These are phyloP conservation scores for Chrysogorgia sp. DNA, from an alignment of 92 coral and sea anemone genomes.

Conservation along the genomic window DNA sequence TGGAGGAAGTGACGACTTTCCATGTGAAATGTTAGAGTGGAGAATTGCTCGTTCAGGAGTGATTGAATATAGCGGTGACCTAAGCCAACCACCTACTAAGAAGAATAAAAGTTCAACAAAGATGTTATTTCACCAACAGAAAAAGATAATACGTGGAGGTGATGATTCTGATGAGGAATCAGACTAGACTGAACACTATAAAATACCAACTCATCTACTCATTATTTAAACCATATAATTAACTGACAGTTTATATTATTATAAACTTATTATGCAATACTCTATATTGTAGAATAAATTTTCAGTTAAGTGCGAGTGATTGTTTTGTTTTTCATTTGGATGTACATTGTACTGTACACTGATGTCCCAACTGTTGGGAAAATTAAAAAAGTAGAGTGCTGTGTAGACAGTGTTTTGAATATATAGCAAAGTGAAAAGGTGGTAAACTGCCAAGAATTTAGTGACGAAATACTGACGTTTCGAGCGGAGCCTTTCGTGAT, in stretches of 20 bases:
- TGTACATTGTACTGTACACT: neutral
- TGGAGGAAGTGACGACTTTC: slow-evolving; percentile 93
- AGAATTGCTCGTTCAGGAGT: slow-evolving; percentile 87
- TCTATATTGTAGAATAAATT: neutral
- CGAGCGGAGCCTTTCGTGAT: no score
- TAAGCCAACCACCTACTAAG: slow-evolving; percentile 73
- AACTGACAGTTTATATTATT: no score
- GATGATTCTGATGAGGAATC: slow-evolving; percentile 41
- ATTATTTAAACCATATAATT: no score
- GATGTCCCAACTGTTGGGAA: no score
- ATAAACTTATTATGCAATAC: neutral
- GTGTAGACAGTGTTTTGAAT: no score
- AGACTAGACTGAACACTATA: neutral
- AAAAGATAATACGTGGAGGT: slow-evolving; percentile 34
- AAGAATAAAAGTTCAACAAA: slow-evolving; percentile 18
- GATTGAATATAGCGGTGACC: slow-evolving; percentile 88
- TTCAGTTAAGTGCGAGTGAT: neutral
- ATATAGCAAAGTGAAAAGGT: no score
- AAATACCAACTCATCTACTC: neutral
- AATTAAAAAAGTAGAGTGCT: no score
- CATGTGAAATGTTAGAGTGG: slow-evolving; percentile 95
- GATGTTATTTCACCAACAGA: slow-evolving; percentile 31
- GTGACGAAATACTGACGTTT: no score
- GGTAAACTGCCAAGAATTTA: no score
- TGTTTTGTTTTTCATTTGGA: neutral